These are phyloP conservation scores for Heptranchias perlo DNA, from an alignment of 2,113 vertebrate genomes.

Conservation along the genomic window DNA sequence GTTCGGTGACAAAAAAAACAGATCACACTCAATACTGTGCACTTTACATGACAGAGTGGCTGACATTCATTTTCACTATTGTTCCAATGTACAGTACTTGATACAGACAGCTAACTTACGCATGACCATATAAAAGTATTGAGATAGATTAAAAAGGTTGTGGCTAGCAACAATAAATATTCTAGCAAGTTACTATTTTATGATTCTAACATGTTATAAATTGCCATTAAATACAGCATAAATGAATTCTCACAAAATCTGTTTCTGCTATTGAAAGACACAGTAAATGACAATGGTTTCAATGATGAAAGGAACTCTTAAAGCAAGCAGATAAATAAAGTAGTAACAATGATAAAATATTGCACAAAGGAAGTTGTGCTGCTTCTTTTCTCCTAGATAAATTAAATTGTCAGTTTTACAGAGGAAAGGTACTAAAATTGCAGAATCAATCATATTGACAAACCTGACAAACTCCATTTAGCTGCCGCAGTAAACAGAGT, in stretches of 20 bases:
- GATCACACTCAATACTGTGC: slow-evolving; percentile 45
- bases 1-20: slow-evolving; percentile 52
- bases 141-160: neutral
- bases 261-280: neutral
- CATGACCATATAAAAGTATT: neutral
- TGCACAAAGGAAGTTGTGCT: slow-evolving; percentile 49
- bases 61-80: slow-evolving; percentile 32
- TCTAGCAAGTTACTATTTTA: neutral
- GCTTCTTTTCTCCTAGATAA: slow-evolving; percentile 50
- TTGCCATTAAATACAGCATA: slow-evolving; percentile 20
- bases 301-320: slow-evolving; percentile 29
- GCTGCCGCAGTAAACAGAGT: slow-evolving; percentile 82
- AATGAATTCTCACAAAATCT: neutral
- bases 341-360: slow-evolving; percentile 50
- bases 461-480: slow-evolving; percentile 98
- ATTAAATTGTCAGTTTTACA: slow-evolving; percentile 62
- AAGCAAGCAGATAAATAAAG: slow-evolving; percentile 49
- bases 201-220: slow-evolving; percentile 11
- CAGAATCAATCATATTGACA: slow-evolving; percentile 80
- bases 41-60: slow-evolving; percentile 55
- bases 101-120: slow-evolving; percentile 41
- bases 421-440: slow-evolving; percentile 62
- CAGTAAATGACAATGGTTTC: slow-evolving; percentile 31
- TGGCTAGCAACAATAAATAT: neutral
- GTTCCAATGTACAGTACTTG: neutral